Evolutionary conservation across 2,797 vertebrate genomes (phyloP).

Genomic region (Steatocranus sp.): DNA sequence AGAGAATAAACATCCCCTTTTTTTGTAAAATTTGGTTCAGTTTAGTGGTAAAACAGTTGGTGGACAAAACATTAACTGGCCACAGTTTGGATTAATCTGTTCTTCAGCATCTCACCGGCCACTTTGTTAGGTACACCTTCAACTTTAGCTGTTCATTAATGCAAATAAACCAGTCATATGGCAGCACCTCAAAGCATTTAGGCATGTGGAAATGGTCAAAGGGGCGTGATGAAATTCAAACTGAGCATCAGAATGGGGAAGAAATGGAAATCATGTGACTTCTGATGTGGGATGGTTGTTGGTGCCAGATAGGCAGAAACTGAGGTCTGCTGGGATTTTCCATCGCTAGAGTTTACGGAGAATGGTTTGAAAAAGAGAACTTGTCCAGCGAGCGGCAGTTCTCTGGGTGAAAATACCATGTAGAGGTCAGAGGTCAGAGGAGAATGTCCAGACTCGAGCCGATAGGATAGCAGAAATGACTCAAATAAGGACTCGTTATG

Average conservation of each 20-base stretch:
- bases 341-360: neutral
- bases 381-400: neutral
- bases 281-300: neutral
- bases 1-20: neutral
- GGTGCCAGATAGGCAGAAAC: neutral
- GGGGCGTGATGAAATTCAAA: neutral
- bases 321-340: neutral
- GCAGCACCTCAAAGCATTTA: neutral
- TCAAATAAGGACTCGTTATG: neutral
- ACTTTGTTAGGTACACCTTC: neutral
- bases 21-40: neutral
- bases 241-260: neutral
- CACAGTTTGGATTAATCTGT: neutral
- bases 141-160: neutral
- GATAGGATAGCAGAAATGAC: neutral
- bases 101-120: neutral
- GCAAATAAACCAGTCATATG: neutral
- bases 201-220: neutral
- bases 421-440: neutral
- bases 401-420: neutral
- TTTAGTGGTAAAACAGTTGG: neutral
- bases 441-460: neutral
- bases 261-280: neutral
- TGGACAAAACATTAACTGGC: neutral
- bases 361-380: neutral